phyloP scores from a whole-genome alignment of 2,797 vertebrate genomes.

The Mus caroli region DNA sequence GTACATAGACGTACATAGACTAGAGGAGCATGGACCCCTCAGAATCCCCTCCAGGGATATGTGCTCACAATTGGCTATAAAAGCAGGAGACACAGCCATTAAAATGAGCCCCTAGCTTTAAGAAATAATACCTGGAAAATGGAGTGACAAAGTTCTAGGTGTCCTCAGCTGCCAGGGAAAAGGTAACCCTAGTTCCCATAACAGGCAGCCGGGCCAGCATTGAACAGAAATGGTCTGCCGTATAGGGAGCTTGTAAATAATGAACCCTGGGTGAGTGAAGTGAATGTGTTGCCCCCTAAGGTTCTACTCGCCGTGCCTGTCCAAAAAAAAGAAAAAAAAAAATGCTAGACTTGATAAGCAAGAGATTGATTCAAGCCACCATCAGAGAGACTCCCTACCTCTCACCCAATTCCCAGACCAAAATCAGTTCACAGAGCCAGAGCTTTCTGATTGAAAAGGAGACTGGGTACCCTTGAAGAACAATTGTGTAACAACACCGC shows the following conservation, averaged over 20 bases:
- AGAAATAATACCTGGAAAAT: background rate
- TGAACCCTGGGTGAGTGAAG: background rate
- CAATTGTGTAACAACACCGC: background rate
- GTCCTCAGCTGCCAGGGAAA: background rate
- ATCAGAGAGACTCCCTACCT: constrained; percentile 20
- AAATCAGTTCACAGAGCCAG: background rate
- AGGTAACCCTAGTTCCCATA: background rate
- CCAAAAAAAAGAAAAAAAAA: background rate
- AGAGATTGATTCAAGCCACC: constrained; percentile 22
- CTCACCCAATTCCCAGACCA: background rate
- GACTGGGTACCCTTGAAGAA: background rate
- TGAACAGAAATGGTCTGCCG: background rate
- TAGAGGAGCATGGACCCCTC: background rate
- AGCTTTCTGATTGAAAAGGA: constrained; percentile 25
- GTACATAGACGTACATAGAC: no score
- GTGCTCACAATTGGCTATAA: background rate
- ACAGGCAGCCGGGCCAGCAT: background rate
- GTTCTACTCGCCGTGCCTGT: background rate
- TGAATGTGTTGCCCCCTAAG: background rate
- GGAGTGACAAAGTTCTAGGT: background rate
- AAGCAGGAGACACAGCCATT: background rate
- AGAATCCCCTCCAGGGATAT: background rate
- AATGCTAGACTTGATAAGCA: background rate
- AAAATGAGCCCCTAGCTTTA: background rate
- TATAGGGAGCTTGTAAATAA: background rate